Conservation (phyloP, 2,113 vertebrate genomes). For the Sminthopsis crassicaudata region DNA sequence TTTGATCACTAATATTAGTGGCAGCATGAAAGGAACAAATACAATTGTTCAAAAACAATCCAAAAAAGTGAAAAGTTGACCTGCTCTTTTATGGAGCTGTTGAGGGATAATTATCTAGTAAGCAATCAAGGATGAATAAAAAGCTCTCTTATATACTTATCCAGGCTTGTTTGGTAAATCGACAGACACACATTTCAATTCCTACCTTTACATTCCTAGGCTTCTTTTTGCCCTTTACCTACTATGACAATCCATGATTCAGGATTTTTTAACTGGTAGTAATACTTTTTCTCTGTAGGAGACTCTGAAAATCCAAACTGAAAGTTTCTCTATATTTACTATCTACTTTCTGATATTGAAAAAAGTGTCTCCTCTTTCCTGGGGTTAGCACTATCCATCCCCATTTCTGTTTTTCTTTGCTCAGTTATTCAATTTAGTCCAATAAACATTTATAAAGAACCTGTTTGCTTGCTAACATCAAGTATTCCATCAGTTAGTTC, state of each 20-base stretch:
- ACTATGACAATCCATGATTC: neutral
- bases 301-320: neutral
- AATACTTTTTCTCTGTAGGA: neutral
- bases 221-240: neutral
- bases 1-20: neutral
- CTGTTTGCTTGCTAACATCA: neutral
- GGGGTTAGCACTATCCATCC: neutral
- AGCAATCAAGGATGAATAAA: conserved; percentile 3
- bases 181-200: neutral
- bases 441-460: neutral
- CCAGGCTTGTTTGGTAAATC: neutral
- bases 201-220: neutral
- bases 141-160: neutral
- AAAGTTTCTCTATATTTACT: neutral
- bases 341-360: neutral
- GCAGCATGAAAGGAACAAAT: conserved; percentile 25
- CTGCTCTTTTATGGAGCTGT: conserved; percentile 28
- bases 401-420: neutral
- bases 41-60: neutral
- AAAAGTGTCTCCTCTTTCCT: neutral
- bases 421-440: neutral
- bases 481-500: neutral
- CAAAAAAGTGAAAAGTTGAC: neutral
- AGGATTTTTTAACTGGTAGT: neutral
- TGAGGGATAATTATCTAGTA: neutral